Evolutionary conservation across 2,797 vertebrate species (phyloP).

Genomic region (Lithobates pipiens): DNA sequence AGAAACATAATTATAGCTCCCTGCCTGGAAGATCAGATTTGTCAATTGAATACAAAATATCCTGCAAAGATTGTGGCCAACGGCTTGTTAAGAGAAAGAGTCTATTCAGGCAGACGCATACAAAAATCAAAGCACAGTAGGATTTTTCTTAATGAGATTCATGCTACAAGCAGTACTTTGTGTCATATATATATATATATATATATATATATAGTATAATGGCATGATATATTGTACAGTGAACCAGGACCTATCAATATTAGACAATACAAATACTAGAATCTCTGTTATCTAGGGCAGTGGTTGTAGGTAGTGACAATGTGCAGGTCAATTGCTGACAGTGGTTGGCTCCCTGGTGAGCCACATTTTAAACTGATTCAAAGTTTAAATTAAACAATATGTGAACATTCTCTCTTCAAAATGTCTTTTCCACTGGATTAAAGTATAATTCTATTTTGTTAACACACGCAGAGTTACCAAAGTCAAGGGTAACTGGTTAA

Average conservation of each 20-base stretch:
- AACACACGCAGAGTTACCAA: no score
- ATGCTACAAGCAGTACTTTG: slow-evolving; percentile 21
- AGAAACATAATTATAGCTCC: neutral
- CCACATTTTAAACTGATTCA: neutral
- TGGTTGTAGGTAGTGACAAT: neutral
- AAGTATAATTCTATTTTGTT: no score
- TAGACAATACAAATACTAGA: neutral
- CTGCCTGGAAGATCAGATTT: neutral
- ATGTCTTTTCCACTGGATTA: no score
- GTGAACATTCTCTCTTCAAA: no score
- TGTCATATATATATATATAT: slow-evolving; percentile 2
- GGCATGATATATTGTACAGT: neutral
- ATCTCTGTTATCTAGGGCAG: neutral
- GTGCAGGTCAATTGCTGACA: neutral
- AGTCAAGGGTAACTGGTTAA: no score
- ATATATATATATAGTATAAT: neutral
- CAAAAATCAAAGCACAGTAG: slow-evolving; percentile 25
- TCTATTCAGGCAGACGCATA: neutral
- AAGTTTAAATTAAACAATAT: no score
- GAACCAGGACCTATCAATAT: neutral
- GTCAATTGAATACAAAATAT: neutral
- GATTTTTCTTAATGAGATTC: slow-evolving; percentile 34
- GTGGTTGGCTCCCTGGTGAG: no score
- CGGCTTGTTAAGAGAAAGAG: slow-evolving; percentile 6
- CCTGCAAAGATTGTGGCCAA: neutral